Evolutionary conservation across 2,888 invertebrate species (phyloP).

Genomic region (Eupithecia dodoneata): DNA sequence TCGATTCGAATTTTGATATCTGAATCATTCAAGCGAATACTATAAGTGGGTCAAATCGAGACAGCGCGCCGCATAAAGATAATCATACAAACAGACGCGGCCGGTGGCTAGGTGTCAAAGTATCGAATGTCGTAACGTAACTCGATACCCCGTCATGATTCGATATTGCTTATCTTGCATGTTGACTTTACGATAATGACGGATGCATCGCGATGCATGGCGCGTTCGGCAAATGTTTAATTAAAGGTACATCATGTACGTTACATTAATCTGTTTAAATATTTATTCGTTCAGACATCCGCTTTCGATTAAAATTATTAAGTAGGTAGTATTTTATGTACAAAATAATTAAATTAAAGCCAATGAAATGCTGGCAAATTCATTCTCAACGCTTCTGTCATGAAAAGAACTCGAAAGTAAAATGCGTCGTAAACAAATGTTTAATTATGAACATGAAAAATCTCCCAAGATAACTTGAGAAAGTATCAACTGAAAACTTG

Average conservation of each 20-base stretch:
- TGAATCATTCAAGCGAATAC: slow-evolving; percentile 30
- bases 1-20: slow-evolving; percentile 24
- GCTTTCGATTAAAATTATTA: slow-evolving; percentile 27
- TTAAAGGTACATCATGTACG: slow-evolving; percentile 49
- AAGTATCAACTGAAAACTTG: slow-evolving; percentile 12
- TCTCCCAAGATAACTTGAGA: slow-evolving; percentile 2
- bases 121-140: slow-evolving; percentile 77
- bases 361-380: not conserved
- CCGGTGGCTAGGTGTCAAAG: slow-evolving; percentile 72
- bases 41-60: slow-evolving; percentile 64
- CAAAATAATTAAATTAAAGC: not conserved
- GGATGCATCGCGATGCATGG: slow-evolving; percentile 69
- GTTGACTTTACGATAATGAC: slow-evolving; percentile 71
- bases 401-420: slow-evolving; percentile 10
- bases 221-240: slow-evolving; percentile 73
- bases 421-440: slow-evolving; percentile 18
- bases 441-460: slow-evolving; percentile 27
- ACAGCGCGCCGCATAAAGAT: slow-evolving; percentile 53
- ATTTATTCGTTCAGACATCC: slow-evolving; percentile 34
- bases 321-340: slow-evolving; percentile 20
- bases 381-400: not conserved
- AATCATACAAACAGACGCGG: slow-evolving; percentile 61
- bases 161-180: slow-evolving; percentile 72
- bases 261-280: slow-evolving; percentile 40
- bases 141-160: slow-evolving; percentile 71